Evolutionary conservation across 2,113 vertebrate genomes (phyloP), one percentile per base, ranked within the genome.

Genomic region (Piaya cayana): DNA sequence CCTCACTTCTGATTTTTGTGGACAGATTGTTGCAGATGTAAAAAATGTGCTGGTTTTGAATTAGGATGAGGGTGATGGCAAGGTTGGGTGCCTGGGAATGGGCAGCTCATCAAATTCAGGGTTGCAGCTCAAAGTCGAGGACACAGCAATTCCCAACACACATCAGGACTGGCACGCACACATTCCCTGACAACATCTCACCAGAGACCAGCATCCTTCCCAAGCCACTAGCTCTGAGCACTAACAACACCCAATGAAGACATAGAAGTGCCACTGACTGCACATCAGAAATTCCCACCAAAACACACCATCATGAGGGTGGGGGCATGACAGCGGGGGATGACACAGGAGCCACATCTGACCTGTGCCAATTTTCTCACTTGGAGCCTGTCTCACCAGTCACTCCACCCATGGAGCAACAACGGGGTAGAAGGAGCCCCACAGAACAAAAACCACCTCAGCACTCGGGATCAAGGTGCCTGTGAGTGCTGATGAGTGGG

Each of bases 241-340:
- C 58, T 89, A 71, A 25, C 16, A 36, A 60, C 8, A 45, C 39
- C 32, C 58, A 7, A 34, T 1, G 0, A 22, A 7, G 29, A 59
- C 43, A 36, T 0, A 19, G n/a, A n/a, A 0, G 0, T 5, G 16
- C 34, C 11, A 1, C 1, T 56, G 64, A 12, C 22, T 56, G 2
- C 34, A 4, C 7, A 76, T 13, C 58, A 88, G 62, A 64, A 90
- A 90, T 11, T 77, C 5, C 49, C 58, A 82, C 63, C 49, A 37
- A 56, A 72, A 52, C 27, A 64, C 20, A 55, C 5, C 47, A 90
- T 34, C 30, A 32, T 3, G 27, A 63, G 63, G 6, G 20, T 75
- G 30, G 49, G n/a, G n/a, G n/a, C n/a, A n/a, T n/a, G n/a, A n/a
- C 36, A 43, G 10, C 3, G 15, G 7, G 15, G 22, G 6, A 39